Base-by-base conservation (phyloP, 2,888 invertebrate species). In the Alentia gelatinosa region DNA sequence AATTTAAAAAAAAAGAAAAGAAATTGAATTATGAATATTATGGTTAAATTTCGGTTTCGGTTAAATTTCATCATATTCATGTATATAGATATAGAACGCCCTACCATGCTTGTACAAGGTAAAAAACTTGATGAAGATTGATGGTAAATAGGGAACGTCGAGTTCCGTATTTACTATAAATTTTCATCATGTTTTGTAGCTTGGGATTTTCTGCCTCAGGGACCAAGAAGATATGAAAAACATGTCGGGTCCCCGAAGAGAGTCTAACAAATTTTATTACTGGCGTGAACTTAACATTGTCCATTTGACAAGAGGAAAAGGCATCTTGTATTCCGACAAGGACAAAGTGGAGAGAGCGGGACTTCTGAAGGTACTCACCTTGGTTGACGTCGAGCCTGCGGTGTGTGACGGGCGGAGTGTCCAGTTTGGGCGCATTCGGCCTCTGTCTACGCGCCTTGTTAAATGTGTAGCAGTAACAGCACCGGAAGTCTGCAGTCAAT, bases 401-500 rank as follows among this genome's bases (percentile, higher is more conserved):
- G 83, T 40, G 83, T n/a, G 39, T 12, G 12, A 26, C 12, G 35
- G 88, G 88, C 7, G 88, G 42, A 7, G 93, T 92, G 56, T 94
- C 95, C 83, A 95, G 93, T 56, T 94, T 93, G 7, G 98, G 98
- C 39, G 98, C 98, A 68, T 97, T 97, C 0, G 98, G 98, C 50
- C 98, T 97, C 95, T 98, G 97, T 95, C 98, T 98, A 92, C 98
- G 97, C n/a, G 99, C 98, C 39, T 98, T 98, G 97, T 99, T 99
- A 95, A 98, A 97, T 47, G 97, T 97, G 91, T 97, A 97, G 96
- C 99, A 99, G 96, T 98, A 99, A 94, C 98, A 98, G 96, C 99
- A 99, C 89, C 97, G 97, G 96, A 98, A 99, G 83, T 98, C 98
- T 97, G 92, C 3, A 94, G n/a, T 12, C 39, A 84, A n/a, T 40